Conservation (phyloP, 1,140 invertebrate genomes). For the Drosophila takahashii region DNA sequence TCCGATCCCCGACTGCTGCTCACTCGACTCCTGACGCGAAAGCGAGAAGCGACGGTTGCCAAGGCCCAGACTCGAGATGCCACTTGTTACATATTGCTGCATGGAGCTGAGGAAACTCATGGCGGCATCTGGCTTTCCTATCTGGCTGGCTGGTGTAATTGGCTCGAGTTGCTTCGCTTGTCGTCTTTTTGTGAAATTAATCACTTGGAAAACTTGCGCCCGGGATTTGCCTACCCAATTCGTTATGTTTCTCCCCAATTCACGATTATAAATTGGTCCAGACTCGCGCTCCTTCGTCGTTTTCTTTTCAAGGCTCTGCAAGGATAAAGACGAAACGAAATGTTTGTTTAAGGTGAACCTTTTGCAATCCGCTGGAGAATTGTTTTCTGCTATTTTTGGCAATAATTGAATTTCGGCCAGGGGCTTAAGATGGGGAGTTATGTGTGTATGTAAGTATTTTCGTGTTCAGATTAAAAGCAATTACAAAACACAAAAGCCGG, state of each 20-base stretch:
- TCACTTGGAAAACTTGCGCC: conserved; percentile 75
- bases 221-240: conserved; percentile 59
- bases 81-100: conserved; percentile 91
- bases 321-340: conserved; percentile 41
- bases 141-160: conserved; percentile 59
- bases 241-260: conserved; percentile 41
- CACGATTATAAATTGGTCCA: conserved; percentile 63
- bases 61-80: conserved; percentile 91
- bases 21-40: conserved; percentile 87
- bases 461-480: conserved; percentile 44
- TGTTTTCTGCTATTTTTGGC: conserved; percentile 57
- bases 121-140: conserved; percentile 72
- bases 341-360: conserved; percentile 38
- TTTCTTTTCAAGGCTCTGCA: conserved; percentile 56
- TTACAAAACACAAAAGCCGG: conserved; percentile 42
- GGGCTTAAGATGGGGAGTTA: conserved; percentile 37
- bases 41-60: conserved; percentile 91
- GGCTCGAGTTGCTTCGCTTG: conserved; percentile 50
- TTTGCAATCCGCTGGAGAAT: conserved; percentile 31
- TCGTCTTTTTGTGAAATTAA: conserved; percentile 60
- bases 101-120: conserved; percentile 94
- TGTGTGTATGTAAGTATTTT: conserved; percentile 23
- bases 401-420: conserved; percentile 56
- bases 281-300: conserved; percentile 13
- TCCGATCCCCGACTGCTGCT: conserved; percentile 55